Evolutionary conservation across 2,113 vertebrate genomes (phyloP), one percentile per base, ranked within the genome.

Genomic region (Pseudopipra pipra): DNA sequence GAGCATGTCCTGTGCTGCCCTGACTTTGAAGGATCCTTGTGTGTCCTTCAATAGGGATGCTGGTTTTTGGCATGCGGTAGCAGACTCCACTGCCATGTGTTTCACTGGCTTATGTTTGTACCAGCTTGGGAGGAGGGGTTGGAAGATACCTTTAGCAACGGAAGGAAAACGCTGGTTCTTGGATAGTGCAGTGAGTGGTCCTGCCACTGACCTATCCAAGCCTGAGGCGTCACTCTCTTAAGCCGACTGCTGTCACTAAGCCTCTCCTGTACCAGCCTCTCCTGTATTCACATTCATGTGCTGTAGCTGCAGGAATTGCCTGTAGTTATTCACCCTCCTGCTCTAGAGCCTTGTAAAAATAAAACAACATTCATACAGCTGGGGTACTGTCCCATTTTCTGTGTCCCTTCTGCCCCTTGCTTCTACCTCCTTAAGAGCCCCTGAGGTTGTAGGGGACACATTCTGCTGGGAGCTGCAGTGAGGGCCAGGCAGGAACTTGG

Each of bases 1-100:
- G 80, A 79, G 82, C 74, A 74, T 44, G 81, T 85, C 85, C 90
- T 80, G 76, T 39, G 65, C 85, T 80, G 95, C 82, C 52, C 77
- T 67, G 55, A 61, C 82, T 83, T 47, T 67, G 82, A 84, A 70
- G 85, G 85, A 75, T 85, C 83, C 51, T 71, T n/a, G 52, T 3
- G 2, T 52, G 85, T 85, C 79, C 77, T 87, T 85, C 62, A 74
- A 8, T 11, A 51, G 14, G 59, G 87, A 54, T 39, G 67, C 43
- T 4, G 9, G 2, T 27, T 65, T 68, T 74, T 16, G 15, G 27
- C 11, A 1, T 22, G 25, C 0, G 1, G 71, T 46, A 41, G 71
- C 82, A 56, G 59, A 31, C 27, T 49, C 51, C 14, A 0, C 19
- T 70, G 52, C 70, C 43, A 5, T 56, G 33, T 37, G 58, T 62